phyloP scores from a whole-genome alignment of 2,888 invertebrate species.

The Diabrotica balteata region DNA sequence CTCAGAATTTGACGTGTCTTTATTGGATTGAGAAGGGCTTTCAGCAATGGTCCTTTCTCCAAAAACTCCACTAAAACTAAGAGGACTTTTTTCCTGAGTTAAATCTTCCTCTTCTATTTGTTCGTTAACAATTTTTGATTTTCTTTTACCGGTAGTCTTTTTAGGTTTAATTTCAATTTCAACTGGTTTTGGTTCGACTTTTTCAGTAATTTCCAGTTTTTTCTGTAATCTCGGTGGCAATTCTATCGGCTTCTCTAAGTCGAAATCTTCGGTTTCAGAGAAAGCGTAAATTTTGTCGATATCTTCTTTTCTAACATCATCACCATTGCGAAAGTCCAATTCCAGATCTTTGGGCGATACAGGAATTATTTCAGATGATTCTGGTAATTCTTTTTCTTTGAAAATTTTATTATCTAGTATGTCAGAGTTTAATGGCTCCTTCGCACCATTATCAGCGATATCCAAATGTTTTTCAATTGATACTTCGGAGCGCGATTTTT shows the following conservation, averaged over 20 bases:
- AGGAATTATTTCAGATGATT: too few species aligned
- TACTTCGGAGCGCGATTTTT: not conserved
- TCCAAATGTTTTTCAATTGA: too few species aligned
- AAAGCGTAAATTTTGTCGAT: slow-evolving; percentile 37
- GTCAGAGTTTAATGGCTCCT: too few species aligned
- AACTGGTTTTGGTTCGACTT: not conserved
- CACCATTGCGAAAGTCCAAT: not conserved
- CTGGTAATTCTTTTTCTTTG: too few species aligned
- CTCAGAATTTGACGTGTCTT: slow-evolving; percentile 16
- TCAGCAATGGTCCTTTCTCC: not conserved
- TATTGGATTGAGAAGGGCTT: slow-evolving; percentile 1
- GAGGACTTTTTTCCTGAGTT: slow-evolving; percentile 5
- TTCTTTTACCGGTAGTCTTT: not conserved
- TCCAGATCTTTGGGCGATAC: too few species aligned
- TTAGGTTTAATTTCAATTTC: not conserved
- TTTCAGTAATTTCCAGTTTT: slow-evolving; percentile 13
- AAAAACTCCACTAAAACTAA: slow-evolving; percentile 8
- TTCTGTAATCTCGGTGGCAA: slow-evolving; percentile 27
- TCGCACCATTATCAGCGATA: too few species aligned
- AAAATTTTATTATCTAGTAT: too few species aligned
- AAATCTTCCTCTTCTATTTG: not conserved
- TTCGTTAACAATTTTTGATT: not conserved
- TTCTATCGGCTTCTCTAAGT: slow-evolving; percentile 36
- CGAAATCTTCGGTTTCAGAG: slow-evolving; percentile 37
- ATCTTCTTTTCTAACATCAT: slow-evolving; percentile 25